Evolutionary conservation across 2,113 vertebrate species (phyloP).

Genomic region (Zonotrichia leucophrys): DNA sequence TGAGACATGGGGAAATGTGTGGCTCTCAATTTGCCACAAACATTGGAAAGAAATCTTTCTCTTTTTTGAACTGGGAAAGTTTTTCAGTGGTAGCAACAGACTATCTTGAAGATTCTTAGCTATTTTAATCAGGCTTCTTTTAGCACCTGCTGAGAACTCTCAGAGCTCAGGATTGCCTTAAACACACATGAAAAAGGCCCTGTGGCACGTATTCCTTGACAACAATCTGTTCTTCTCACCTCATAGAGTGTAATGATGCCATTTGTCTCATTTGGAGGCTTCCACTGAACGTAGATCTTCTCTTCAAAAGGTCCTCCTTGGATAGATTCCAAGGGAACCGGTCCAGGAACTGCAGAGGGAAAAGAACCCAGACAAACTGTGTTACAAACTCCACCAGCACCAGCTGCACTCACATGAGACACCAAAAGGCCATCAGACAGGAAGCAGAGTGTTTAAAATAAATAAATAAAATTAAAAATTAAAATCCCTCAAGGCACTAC

Average conservation of each 20-base stretch:
- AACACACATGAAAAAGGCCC: background rate
- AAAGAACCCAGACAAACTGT: background rate
- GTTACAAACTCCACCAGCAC: background rate
- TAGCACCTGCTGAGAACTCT: conserved; percentile 28
- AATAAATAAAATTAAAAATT: background rate
- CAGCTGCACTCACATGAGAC: background rate
- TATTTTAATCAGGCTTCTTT: conserved; percentile 37
- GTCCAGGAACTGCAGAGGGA: conserved; percentile 83
- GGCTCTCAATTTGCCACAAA: background rate
- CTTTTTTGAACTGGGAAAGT: background rate
- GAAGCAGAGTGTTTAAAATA: background rate
- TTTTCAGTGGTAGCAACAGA: background rate
- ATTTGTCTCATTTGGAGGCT: conserved; percentile 96
- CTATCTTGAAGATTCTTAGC: background rate
- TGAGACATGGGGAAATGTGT: background rate
- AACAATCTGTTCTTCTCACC: conserved; percentile 76
- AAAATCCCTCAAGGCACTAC: background rate
- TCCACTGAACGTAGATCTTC: conserved; percentile 98
- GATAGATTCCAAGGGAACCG: conserved; percentile 91
- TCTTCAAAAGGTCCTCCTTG: conserved; percentile 96
- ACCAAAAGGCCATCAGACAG: background rate
- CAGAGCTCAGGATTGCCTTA: conserved; percentile 10
- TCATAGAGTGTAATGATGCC: conserved; percentile 96
- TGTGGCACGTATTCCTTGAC: background rate
- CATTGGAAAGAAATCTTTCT: background rate